Conservation (phyloP, 2,797 vertebrate species). For the Tiaroga cobitis region DNA sequence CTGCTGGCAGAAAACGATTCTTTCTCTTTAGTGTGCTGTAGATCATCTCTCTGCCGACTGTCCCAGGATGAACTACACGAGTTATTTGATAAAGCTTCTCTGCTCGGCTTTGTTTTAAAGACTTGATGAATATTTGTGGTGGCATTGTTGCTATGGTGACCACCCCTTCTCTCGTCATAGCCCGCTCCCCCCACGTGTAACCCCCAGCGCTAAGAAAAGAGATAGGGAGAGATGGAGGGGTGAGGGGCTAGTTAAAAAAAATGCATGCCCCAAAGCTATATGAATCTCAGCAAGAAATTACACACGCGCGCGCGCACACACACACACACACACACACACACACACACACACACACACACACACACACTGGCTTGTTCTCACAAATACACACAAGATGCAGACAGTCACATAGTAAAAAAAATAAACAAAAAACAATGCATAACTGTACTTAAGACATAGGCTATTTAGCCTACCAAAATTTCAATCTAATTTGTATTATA, state of each 20-base stretch:
- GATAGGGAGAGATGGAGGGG: conserved; percentile 68
- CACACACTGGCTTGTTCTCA: background rate
- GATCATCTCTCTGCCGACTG: conserved; percentile 33
- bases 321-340: background rate
- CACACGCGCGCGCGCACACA: conserved; percentile 26
- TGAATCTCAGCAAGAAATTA: conserved; percentile 72
- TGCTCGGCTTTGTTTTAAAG: conserved; percentile 78
- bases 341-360: conserved; percentile 9
- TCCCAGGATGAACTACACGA: conserved; percentile 56
- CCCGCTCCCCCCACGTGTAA: conserved; percentile 62
- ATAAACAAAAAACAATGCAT: conserved; percentile 21
- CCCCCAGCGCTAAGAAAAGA: conserved; percentile 70
- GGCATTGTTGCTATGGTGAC: conserved; percentile 81
- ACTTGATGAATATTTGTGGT: conserved; percentile 82
- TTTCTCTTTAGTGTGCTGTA: background rate
- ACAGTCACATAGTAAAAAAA: background rate
- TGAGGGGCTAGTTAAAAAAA: conserved; percentile 67
- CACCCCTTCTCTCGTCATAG: conserved; percentile 67
- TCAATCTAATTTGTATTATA: background rate
- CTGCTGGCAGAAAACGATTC: background rate
- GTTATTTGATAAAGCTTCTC: conserved; percentile 71
- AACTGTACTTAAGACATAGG: conserved; percentile 51
- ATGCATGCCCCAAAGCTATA: conserved; percentile 78
- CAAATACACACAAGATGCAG: conserved; percentile 16
- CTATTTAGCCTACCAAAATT: background rate